Evolutionary conservation across 2,797 vertebrate species (phyloP).

Genomic region (Phalloptychus januarius): DNA sequence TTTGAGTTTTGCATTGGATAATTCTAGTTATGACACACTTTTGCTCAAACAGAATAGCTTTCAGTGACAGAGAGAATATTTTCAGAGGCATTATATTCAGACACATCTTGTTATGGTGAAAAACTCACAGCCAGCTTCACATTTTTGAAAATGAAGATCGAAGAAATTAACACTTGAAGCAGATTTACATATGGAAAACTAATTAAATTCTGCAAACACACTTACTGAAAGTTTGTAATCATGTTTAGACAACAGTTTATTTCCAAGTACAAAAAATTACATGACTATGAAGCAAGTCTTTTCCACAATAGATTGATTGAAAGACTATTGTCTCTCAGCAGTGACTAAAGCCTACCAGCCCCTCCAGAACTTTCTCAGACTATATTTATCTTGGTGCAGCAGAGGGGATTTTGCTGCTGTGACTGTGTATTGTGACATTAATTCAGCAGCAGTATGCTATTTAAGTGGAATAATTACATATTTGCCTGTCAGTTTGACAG

Average conservation of each 20-base stretch:
- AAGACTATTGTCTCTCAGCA: neutral
- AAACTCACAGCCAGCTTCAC: neutral
- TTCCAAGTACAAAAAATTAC: neutral
- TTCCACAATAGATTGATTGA: neutral
- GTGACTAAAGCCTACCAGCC: constrained; percentile 10
- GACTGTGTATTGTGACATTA: constrained; percentile 29
- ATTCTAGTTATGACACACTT: neutral
- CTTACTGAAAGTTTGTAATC: neutral
- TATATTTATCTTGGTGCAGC: constrained; percentile 45
- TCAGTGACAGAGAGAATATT: neutral
- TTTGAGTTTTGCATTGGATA: neutral
- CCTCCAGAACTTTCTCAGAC: constrained; percentile 16
- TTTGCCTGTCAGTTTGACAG: constrained; percentile 60
- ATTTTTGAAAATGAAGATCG: neutral
- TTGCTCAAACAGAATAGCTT: neutral
- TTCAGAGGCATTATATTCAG: neutral
- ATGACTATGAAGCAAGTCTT: neutral
- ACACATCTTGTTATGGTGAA: neutral
- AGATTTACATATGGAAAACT: neutral
- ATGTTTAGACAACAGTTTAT: neutral
- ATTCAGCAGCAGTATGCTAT: constrained; percentile 41
- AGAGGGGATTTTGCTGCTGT: constrained; percentile 33
- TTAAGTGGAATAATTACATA: constrained; percentile 64
- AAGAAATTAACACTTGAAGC: neutral
- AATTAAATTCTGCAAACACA: neutral